These are phyloP conservation scores for Machimus atricapillus DNA, from an alignment of 2,888 invertebrate genomes.

Conservation along the genomic window DNA sequence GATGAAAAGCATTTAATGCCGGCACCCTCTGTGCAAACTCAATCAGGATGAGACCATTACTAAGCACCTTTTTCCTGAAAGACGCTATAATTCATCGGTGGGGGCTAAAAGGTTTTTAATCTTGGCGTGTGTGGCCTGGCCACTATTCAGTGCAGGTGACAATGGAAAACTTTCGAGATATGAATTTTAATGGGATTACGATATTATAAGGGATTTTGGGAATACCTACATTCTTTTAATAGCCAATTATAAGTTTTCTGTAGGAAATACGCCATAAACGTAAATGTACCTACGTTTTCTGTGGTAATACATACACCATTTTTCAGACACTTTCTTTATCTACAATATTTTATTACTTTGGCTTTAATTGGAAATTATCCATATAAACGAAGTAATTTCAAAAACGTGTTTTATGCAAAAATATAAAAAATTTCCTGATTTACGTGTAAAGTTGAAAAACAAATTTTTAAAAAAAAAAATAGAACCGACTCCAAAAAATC, in stretches of 20 bases:
- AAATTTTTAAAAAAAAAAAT: too few species aligned
- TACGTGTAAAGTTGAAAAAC: too few species aligned
- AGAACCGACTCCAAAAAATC: too few species aligned
- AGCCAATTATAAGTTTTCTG: not conserved
- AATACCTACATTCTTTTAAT: not conserved
- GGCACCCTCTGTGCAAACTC: not conserved
- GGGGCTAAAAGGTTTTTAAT: conserved; percentile 1
- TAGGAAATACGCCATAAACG: not conserved
- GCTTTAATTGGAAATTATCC: too few species aligned
- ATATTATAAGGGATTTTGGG: not conserved
- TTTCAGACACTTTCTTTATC: not conserved
- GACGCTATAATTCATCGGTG: not conserved
- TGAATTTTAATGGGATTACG: not conserved
- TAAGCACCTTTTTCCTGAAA: not conserved
- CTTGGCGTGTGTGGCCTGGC: not conserved
- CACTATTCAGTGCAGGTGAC: not conserved
- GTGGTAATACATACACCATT: too few species aligned
- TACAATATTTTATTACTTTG: too few species aligned
- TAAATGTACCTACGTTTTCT: not conserved
- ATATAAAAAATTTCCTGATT: too few species aligned
- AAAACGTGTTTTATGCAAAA: too few species aligned
- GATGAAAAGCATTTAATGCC: not conserved
- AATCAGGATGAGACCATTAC: not conserved
- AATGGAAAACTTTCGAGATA: not conserved
- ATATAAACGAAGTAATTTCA: too few species aligned